Evolutionary conservation across 2,113 vertebrate genomes (phyloP), one percentile per base, ranked within the genome.

Genomic region (Tyrannus savana): DNA sequence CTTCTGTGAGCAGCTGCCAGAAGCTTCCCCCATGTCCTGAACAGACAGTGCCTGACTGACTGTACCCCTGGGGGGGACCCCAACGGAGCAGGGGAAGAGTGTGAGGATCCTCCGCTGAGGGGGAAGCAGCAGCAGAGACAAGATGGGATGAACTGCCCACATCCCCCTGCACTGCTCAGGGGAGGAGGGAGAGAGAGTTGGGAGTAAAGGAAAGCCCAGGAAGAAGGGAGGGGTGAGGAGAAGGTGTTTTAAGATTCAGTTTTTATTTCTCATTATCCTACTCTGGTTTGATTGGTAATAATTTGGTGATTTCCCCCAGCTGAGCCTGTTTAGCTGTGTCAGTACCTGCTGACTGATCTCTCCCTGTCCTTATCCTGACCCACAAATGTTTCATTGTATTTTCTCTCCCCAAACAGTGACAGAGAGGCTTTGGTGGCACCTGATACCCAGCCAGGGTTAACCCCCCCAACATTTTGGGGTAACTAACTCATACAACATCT

Each of bases 371-470:
- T 66, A 31, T 64, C 76, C 31, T 2, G 2, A 64, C 31, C 17
- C 35, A 31, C 0, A 1, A 72, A 12, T 16, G 25, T 27, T 58
- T 42, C 7, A 12, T 23, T 19, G 3, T 2, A 27, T 35, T 71
- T 76, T 35, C 18, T 47, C 39, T 59, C 8, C 39, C 15, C 2
- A 0, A 44, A 31, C 49, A 80, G 11, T 30, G 37, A 75, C 12
- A 33, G 44, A 47, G 18, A 2, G 5, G 22, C 30, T 37, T 14
- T 42, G 50, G 33, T 19, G 30, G 33, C 10, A 41, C 24, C 25
- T 35, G 30, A 21, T 25, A 3, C 28, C 49, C 47, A 31, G 19
- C 8, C 49, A 80, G 25, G 17, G 33, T 24, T 42, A 71, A 17
- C 37, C 1, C 18, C 21, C 25, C 33, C 19, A 30, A 19, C 28